A percentile compares a stretch with the other conserved stretches of the same genome.
Conservation (phyloP, 1,140 invertebrate species). For the Nylanderia fulva region DNA sequence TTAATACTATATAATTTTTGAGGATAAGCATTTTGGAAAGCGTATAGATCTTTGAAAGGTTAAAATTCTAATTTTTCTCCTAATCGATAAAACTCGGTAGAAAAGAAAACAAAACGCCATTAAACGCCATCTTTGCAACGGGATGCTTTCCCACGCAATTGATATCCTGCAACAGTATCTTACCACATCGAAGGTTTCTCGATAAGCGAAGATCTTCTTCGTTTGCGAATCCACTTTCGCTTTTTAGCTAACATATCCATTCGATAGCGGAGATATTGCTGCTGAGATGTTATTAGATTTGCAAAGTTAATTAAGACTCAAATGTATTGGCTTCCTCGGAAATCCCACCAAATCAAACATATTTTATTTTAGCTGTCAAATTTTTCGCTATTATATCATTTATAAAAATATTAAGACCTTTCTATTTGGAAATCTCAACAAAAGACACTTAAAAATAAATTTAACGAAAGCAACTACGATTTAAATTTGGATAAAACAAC, state of each 20-base stretch:
- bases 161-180: conserved; percentile 13
- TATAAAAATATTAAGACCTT: neutral
- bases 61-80: neutral
- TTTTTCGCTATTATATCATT: neutral
- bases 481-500: neutral
- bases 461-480: neutral
- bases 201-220: conserved; percentile 17
- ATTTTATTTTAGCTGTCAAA: conserved; percentile 4
- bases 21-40: neutral
- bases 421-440: neutral
- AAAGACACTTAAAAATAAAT: neutral
- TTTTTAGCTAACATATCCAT: conserved; percentile 12
- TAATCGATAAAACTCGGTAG: conserved; percentile 2
- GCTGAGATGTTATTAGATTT: conserved; percentile 20
- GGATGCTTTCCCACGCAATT: conserved; percentile 30
- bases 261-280: conserved; percentile 12
- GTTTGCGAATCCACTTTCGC: conserved; percentile 25
- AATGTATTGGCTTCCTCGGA: neutral
- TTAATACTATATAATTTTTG: neutral
- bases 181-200: conserved; percentile 22
- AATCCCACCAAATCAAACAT: neutral
- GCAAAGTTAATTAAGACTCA: conserved; percentile 3
- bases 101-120: conserved; percentile 11
- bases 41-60: neutral
- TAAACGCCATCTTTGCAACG: conserved; percentile 16